Evolutionary conservation across 2,113 vertebrate species (phyloP), one percentile per base, ranked within the genome.

Genomic region (Ophthalmolycus amberensis): DNA sequence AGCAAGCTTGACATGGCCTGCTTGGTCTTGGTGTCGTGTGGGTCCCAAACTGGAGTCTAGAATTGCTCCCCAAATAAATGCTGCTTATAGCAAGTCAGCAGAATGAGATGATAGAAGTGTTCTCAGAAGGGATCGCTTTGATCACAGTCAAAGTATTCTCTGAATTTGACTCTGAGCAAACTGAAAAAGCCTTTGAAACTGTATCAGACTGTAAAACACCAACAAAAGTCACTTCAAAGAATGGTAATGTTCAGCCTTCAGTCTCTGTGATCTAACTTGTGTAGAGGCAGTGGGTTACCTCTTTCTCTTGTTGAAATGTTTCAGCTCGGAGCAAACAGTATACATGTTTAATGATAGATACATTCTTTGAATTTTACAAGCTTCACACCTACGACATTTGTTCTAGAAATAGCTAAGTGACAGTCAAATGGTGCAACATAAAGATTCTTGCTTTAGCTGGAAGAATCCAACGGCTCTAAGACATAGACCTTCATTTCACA

Each of bases 301-400:
- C 37, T 70, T 15, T 74, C 16, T 40, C 50, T 42, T 73, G 73
- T 83, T 66, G 65, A 50, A 25, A 67, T 77, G 64, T 52, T 75
- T 62, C 54, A 71, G 73, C 74, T 67, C 0, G 1, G 40, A 60
- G 75, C 46, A 76, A 34, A 84, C 70, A n/a, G 25, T 16, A 59
- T 69, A 48, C 64, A 50, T 44, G 29, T 89, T 89, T 81, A 72
- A 86, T 78, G 54, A 81, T 62, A 71, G 70, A 67, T 71, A 5
- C 32, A 71, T 42, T 81, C 32, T 78, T 83, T 78, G 73, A 86
- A 71, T 83, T 66, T 29, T 42, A 58, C 75, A 77, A 70, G 70
- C 12, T 48, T 75, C 54, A 75, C 73, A 67, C 78, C 71, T 59
- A 58, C 40, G 6, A 66, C 79, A 60, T 75, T 71, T 78, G 59